These are phyloP conservation scores for Parthenolecanium corni DNA, from an alignment of 2,888 invertebrate genomes.

Conservation along the genomic window DNA sequence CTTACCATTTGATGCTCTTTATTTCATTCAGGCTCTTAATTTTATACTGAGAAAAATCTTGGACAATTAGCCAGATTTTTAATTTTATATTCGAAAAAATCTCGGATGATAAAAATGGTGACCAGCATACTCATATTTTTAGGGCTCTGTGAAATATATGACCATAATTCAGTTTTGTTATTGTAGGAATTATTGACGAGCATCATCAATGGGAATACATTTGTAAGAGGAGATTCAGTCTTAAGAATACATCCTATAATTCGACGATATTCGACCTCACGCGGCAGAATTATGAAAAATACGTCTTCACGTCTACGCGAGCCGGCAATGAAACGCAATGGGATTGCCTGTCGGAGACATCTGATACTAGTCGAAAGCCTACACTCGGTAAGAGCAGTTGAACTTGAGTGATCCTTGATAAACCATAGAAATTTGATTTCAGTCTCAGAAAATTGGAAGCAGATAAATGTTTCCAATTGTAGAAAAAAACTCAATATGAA, in stretches of 20 bases:
- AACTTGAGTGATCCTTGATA: background rate
- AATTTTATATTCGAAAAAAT: too few relatives aligned
- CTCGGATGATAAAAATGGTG: too few relatives aligned
- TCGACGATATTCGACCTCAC: background rate
- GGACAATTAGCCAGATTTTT: too few relatives aligned
- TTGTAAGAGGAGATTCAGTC: conserved; percentile 6
- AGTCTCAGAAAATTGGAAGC: too few relatives aligned
- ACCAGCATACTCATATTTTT: too few relatives aligned
- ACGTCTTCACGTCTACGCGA: background rate
- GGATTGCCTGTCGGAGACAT: background rate
- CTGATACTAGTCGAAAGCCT: conserved; percentile 18
- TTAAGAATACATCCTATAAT: background rate
- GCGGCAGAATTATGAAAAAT: background rate
- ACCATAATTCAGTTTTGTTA: background rate
- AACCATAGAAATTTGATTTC: too few relatives aligned
- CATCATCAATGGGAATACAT: conserved; percentile 14
- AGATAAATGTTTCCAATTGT: too few relatives aligned
- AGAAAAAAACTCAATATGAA: too few relatives aligned
- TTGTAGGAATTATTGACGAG: conserved; percentile 14
- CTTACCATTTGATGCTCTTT: too few relatives aligned
- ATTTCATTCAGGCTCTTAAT: too few relatives aligned
- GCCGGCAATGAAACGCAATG: background rate
- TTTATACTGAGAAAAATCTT: too few relatives aligned
- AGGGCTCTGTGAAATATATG: too few relatives aligned
- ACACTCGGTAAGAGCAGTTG: conserved; percentile 11